These are phyloP conservation scores for Acanthochromis polyacanthus DNA, from an alignment of 2,113 vertebrate genomes.

Conservation along the genomic window DNA sequence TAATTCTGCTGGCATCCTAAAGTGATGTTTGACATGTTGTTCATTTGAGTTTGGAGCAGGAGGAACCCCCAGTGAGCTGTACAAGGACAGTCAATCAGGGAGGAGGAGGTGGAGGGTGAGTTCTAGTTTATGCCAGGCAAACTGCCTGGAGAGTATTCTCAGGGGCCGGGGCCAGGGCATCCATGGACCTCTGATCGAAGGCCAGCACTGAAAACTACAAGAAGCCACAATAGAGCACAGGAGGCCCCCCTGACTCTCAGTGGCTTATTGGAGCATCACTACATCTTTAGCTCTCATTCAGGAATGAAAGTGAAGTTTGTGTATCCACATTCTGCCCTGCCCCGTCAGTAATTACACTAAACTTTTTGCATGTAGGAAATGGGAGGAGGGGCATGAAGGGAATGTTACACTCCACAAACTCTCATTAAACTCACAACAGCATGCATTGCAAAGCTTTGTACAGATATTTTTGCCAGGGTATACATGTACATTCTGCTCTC, in stretches of 20 bases:
- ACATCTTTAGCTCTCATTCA: conserved; percentile 44
- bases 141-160: conserved; percentile 66
- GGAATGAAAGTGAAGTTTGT: conserved; percentile 48
- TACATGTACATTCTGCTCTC: conserved; percentile 20
- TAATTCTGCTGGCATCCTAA: conserved; percentile 55
- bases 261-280: conserved; percentile 47
- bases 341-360: conserved; percentile 56
- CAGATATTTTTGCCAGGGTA: conserved; percentile 15
- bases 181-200: conserved; percentile 63
- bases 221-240: conserved; percentile 43
- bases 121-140: conserved; percentile 63
- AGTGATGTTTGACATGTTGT: conserved; percentile 35
- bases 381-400: conserved; percentile 58
- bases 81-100: conserved; percentile 49
- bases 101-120: conserved; percentile 57
- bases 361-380: conserved; percentile 60
- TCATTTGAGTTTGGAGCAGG: conserved; percentile 47
- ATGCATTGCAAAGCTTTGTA: conserved; percentile 10
- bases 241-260: conserved; percentile 21
- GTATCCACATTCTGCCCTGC: conserved; percentile 19
- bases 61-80: conserved; percentile 54
- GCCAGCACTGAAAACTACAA: conserved; percentile 61
- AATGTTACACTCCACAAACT: conserved; percentile 41
- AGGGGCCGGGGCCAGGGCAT: conserved; percentile 30
- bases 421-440: conserved; percentile 29